phyloP scores from a whole-genome alignment of 2,888 invertebrate species.

The Tenodera sinensis region DNA sequence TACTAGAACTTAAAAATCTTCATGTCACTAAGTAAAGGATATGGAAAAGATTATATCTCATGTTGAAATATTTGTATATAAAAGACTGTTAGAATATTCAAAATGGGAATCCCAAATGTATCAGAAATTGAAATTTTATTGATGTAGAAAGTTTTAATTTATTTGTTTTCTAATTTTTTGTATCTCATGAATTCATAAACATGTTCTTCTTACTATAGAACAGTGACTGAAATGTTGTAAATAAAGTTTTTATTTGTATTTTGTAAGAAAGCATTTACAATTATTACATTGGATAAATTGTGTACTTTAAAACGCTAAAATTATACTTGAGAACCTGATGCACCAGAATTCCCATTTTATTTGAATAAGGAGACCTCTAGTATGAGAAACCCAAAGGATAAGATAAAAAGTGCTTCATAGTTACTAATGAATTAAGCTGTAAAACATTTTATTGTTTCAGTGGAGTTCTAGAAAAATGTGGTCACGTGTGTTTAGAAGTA shows the following conservation, averaged over 20 bases:
- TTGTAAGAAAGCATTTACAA: neutral
- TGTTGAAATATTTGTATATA: neutral
- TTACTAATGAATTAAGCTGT: neutral
- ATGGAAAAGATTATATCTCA: neutral
- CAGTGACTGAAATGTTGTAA: neutral
- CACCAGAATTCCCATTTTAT: neutral
- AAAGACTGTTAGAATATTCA: neutral
- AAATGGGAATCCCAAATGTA: neutral
- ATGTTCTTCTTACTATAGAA: neutral
- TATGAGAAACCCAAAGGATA: neutral
- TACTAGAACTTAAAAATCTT: conserved; percentile 3
- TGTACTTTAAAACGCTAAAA: neutral
- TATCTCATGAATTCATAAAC: neutral
- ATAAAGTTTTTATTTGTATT: neutral
- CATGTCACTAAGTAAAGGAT: neutral
- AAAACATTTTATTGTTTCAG: neutral
- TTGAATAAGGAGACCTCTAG: neutral
- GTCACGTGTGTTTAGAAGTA: neutral
- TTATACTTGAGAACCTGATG: neutral
- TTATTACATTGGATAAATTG: neutral
- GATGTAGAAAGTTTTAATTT: neutral
- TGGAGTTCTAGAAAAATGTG: conserved; percentile 5
- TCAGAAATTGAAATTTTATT: neutral
- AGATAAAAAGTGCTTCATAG: neutral
- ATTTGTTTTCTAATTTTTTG: neutral